phyloP scores from a whole-genome alignment of 2,888 invertebrate species.

The Spatulosminthurus flaviceps region DNA sequence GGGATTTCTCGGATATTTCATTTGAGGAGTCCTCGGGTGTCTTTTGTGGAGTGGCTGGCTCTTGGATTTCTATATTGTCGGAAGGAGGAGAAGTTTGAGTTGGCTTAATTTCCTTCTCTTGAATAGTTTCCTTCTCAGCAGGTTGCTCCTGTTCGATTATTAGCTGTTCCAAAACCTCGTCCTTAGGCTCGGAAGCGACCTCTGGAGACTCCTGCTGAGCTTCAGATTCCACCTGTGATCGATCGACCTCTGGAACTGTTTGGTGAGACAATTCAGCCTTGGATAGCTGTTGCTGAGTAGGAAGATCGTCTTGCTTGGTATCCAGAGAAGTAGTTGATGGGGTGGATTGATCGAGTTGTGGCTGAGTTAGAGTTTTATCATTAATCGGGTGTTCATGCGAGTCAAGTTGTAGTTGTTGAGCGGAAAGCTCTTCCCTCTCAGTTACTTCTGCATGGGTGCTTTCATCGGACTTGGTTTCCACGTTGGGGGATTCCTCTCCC shows the following conservation, averaged over 20 bases:
- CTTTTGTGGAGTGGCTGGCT: not conserved
- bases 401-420: not conserved
- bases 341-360: not conserved
- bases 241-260: no score
- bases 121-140: not conserved
- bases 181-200: no score
- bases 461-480: not conserved
- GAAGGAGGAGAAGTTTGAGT: not conserved
- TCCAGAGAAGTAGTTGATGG: not conserved
- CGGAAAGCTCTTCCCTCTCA: not conserved
- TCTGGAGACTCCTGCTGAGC: not conserved
- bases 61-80: not conserved
- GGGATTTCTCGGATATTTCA: no score
- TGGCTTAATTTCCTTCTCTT: not conserved
- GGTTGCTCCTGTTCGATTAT: not conserved
- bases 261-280: no score
- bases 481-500: not conserved
- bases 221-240: not conserved
- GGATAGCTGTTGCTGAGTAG: no score
- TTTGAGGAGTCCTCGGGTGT: no score
- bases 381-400: slow-evolving; percentile 8
- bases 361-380: not conserved
- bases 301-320: not conserved
- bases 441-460: not conserved
- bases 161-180: not conserved